Evolutionary conservation across 2,797 vertebrate species (phyloP), one percentile per base, ranked within the genome.

Genomic region (Odontamblyopus rebecca): DNA sequence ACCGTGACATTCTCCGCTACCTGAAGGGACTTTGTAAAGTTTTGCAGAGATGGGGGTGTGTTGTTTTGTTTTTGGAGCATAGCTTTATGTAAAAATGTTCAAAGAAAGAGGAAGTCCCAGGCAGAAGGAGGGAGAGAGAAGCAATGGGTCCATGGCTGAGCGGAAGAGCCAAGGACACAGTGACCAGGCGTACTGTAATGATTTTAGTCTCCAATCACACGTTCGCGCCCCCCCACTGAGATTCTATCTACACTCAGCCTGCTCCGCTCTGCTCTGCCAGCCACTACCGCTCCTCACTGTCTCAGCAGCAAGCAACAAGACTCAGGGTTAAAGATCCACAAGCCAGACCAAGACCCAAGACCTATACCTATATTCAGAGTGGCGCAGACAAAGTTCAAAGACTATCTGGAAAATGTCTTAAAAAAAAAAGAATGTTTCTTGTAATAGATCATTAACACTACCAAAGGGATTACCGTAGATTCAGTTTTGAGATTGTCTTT

Each of bases 191-290:
- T 82, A 79, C 88, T 82, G 89, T 93, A 93, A 93, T 93, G 92
- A 93, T 93, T 93, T 93, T 93, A 91, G 90, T 92, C 91, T 93
- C 91, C 88, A 84, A 91, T 93, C 91, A 88, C 93, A 93, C 87
- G 76, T 91, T 84, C 87, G 80, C 63, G 77, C 85, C 84, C 88
- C 89, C 91, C 91, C 84, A 74, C 80, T 73, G 88, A 88, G 89
- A 92, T 91, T 80, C 86, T 92, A 91, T 92, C 91, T 91, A 89
- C 85, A 91, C 88, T 84, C 88, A 91, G 82, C 81, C 72, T 30
- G 63, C 83, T 85, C 80, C 77, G 83, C 83, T 85, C 80, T 78
- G 83, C 83, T 78, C 72, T 27, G 63, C 83, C 88, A 87, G 83
- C 77, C 79, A 87, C 79, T 82, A 87, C 76, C 79, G 81, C 83